A percentile compares a stretch with the other conserved stretches of the same genome.
These are phyloP conservation scores for Galerucella nymphaeae DNA, from an alignment of 2,888 invertebrate species.

Conservation along the genomic window DNA sequence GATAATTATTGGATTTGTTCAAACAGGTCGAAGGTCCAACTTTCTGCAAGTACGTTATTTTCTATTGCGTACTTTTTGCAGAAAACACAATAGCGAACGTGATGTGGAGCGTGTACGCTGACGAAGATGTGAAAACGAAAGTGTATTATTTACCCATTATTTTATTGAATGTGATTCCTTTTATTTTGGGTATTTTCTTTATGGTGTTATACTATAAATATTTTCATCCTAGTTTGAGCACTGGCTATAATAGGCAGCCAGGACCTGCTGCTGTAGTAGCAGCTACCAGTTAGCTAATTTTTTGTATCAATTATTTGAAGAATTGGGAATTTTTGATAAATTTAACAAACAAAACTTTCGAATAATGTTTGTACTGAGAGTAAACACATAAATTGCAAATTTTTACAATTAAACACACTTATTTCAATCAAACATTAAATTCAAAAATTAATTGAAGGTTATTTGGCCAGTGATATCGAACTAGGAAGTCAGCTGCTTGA, in stretches of 20 bases:
- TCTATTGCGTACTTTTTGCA: conserved; percentile 75
- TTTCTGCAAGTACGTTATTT: conserved; percentile 74
- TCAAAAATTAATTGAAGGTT: background rate
- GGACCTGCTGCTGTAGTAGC: background rate
- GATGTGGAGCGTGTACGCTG: conserved; percentile 72
- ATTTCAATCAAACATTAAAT: no score
- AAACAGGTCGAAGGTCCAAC: conserved; percentile 77
- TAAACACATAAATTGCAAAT: no score
- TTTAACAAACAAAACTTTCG: no score
- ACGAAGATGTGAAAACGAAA: conserved; percentile 60
- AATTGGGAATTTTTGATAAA: background rate
- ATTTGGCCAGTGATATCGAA: background rate
- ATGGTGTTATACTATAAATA: conserved; percentile 80
- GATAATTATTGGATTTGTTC: conserved; percentile 3
- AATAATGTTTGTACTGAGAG: no score
- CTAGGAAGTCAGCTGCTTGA: background rate
- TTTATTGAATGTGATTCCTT: conserved; percentile 72
- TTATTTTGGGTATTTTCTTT: conserved; percentile 73
- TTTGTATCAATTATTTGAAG: background rate
- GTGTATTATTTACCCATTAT: conserved; percentile 73
- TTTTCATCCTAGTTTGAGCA: conserved; percentile 73
- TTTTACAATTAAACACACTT: no score
- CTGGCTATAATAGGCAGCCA: conserved; percentile 56
- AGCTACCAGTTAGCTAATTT: background rate
- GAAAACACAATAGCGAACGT: conserved; percentile 75